phyloP scores from a whole-genome alignment of 1,140 invertebrate genomes.

The Eriosoma lanigerum region DNA sequence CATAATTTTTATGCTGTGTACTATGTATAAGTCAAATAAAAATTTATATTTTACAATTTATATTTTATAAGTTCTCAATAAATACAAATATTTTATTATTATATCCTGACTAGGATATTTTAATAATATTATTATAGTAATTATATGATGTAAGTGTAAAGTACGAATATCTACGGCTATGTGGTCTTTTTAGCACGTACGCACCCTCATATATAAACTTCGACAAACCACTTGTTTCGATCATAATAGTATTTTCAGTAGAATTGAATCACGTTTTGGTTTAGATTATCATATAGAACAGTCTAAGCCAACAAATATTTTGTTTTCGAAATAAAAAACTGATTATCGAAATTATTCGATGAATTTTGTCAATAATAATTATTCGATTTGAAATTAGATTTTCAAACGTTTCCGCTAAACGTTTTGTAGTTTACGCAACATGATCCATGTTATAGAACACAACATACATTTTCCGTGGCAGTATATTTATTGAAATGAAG shows the following conservation, averaged over 20 bases:
- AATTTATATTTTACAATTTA: no score
- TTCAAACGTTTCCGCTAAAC: background rate
- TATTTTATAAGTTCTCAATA: no score
- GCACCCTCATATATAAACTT: background rate
- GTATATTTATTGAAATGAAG: no score
- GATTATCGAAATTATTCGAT: background rate
- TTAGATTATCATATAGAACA: background rate
- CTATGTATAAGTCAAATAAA: no score
- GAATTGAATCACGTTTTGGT: conserved; percentile 15
- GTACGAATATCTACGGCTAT: background rate
- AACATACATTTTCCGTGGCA: background rate
- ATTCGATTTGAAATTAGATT: background rate
- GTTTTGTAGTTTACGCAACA: background rate
- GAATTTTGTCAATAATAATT: background rate
- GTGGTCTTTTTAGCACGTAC: conserved; percentile 12
- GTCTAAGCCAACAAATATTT: background rate
- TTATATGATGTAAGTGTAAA: no score
- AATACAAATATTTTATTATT: no score
- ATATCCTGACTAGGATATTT: no score
- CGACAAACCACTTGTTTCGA: conserved; percentile 15
- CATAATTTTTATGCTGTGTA: no score
- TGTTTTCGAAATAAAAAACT: background rate
- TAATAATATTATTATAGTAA: no score
- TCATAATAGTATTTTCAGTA: background rate
- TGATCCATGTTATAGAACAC: background rate